phyloP scores from a whole-genome alignment of 2,797 vertebrate genomes.

The Dipus sagitta region DNA sequence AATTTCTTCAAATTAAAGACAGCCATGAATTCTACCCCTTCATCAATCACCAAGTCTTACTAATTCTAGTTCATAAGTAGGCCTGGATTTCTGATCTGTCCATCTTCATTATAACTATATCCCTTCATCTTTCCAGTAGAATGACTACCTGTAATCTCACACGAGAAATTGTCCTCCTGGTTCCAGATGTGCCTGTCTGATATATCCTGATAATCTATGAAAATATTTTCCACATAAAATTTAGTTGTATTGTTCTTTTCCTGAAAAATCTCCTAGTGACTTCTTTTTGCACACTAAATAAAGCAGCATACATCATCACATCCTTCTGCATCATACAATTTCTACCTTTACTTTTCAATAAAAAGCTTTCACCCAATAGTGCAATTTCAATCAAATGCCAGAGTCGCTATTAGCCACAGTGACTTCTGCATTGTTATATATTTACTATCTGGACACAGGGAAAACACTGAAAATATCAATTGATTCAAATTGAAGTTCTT shows the following conservation, averaged over 20 bases:
- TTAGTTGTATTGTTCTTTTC: neutral
- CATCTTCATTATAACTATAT: neutral
- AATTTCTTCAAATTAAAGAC: slow-evolving; percentile 1
- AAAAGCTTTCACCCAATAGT: neutral
- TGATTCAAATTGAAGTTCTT: slow-evolving; percentile 5
- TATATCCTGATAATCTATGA: neutral
- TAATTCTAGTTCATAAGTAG: neutral
- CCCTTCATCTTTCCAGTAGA: neutral
- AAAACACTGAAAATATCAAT: neutral
- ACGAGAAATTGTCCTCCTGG: neutral
- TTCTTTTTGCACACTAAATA: neutral
- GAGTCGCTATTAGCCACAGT: neutral
- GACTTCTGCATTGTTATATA: neutral
- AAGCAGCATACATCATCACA: neutral
- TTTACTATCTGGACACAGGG: neutral
- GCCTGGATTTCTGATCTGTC: neutral
- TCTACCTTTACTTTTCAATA: neutral
- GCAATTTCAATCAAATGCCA: neutral
- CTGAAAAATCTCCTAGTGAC: neutral
- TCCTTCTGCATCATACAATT: neutral
- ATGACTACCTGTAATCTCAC: neutral
- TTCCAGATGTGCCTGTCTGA: neutral
- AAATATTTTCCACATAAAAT: slow-evolving; percentile 40
- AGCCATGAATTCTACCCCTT: neutral
- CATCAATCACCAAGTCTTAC: neutral